Evolutionary conservation across 2,113 vertebrate species (phyloP).

Genomic region (Notothenia rossii): DNA sequence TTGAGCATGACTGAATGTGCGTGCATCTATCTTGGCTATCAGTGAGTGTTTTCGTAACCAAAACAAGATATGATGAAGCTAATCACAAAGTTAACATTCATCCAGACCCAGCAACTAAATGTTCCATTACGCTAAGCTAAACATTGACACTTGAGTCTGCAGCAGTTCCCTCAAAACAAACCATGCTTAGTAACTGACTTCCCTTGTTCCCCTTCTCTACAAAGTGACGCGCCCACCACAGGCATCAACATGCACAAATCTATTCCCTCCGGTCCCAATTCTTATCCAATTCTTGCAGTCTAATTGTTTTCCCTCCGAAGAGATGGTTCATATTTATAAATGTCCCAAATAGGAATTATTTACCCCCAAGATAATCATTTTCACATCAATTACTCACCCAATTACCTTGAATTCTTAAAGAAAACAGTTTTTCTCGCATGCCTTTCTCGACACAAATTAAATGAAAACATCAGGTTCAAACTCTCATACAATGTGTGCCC

Average conservation of each 20-base stretch:
- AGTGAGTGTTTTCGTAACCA: conserved; percentile 72
- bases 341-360: neutral
- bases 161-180: conserved; percentile 73
- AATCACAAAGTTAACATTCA: conserved; percentile 66
- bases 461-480: too few species aligned
- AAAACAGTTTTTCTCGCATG: too few species aligned
- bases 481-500: too few species aligned
- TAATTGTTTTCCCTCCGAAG: neutral
- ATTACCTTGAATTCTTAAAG: too few species aligned
- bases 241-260: conserved; percentile 71
- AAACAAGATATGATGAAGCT: conserved; percentile 63
- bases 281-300: too few species aligned
- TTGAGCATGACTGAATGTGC: conserved; percentile 86
- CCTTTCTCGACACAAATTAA: too few species aligned
- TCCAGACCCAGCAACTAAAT: conserved; percentile 75
- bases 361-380: too few species aligned
- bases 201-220: conserved; percentile 59
- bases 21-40: conserved; percentile 78
- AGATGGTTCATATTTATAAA: neutral
- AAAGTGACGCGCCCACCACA: conserved; percentile 71
- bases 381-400: too few species aligned
- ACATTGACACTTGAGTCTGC: conserved; percentile 73
- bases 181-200: conserved; percentile 74
- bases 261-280: neutral
- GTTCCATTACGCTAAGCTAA: conserved; percentile 79